Evolutionary conservation across 2,888 invertebrate species (phyloP), one percentile per base, ranked within the genome.

Genomic region (Polydrusus pterygomalis): DNA sequence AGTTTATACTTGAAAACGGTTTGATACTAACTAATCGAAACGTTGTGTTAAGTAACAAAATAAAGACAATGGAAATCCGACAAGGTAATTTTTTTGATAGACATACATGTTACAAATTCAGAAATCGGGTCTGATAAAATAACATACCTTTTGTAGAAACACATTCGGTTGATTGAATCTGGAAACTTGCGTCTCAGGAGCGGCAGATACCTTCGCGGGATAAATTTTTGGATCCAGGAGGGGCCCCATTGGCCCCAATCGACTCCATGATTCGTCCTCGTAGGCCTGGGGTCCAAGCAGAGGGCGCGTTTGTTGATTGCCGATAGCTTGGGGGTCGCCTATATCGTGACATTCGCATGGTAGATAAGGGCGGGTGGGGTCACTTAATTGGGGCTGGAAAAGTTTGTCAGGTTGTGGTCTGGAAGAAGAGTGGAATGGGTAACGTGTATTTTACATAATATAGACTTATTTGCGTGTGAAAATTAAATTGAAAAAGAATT

Each of bases 161-260:
- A 90, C 89, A 78, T 91, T 91, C 0, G 92, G 92, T 81, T 92
- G 91, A 80, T 91, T 89, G 80, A 89, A 89, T 65, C 89, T 86
- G 9, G 90, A 89, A 0, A 89, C 87, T 0, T 90, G 87, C 0
- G 89, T 89, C 81, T 91, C 91, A 0, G 92, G 91, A 17, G 89
- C 87, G 0, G 91, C 89, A 0, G 89, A 90, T 0, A 91, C 89
- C 79, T 89, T 88, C 0, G 90, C 90, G 0, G 91, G 90, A 79
- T 91, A 91, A 58, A 92, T 82, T 84, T 91, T 91, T 0, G 92
- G 91, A 70, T 92, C 92, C 58, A 91, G 81, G 77, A 92, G 85
- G 0, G 90, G 90, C 1, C 91, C 91, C 90, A 91, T 91, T 0
- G 92, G 89, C 83, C 91, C 87, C 15, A 87, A 80, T 34, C 88